These are phyloP conservation scores for Xyrichtys novacula DNA, from an alignment of 2,797 vertebrate species.

Conservation along the genomic window DNA sequence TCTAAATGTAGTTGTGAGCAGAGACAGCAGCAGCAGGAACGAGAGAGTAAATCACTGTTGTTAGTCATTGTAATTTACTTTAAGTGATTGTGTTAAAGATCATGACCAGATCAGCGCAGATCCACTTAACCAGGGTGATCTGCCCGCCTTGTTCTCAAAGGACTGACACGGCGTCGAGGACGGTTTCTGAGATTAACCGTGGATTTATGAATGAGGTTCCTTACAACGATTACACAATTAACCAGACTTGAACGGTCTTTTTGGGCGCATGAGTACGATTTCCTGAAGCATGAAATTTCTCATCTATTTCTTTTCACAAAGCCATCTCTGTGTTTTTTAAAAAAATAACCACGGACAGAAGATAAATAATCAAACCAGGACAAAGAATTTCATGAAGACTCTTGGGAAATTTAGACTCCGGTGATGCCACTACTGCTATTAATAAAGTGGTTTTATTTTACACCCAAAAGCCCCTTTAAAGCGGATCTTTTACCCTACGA, in stretches of 20 bases:
- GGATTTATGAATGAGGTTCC: not conserved
- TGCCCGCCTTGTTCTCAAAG: not conserved
- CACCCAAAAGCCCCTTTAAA: not conserved
- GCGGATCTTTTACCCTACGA: not conserved
- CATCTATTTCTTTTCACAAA: slow-evolving; percentile 1
- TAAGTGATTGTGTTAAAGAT: not conserved
- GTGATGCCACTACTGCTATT: slow-evolving; percentile 14
- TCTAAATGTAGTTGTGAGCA: too few species aligned
- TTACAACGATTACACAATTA: not conserved
- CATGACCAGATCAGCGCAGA: not conserved
- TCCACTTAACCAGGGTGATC: slow-evolving; percentile 5
- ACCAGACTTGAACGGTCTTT: not conserved
- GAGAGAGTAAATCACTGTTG: not conserved
- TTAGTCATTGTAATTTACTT: not conserved
- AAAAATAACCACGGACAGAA: not conserved
- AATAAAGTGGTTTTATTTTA: slow-evolving; percentile 32
- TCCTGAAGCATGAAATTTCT: not conserved
- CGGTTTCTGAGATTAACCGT: not conserved
- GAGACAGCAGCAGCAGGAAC: too few species aligned
- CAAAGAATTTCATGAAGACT: slow-evolving; percentile 4
- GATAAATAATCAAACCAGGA: slow-evolving; percentile 23
- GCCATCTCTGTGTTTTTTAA: not conserved
- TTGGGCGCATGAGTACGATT: not conserved
- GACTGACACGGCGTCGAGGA: not conserved
- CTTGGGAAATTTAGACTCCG: slow-evolving; percentile 14